These are phyloP conservation scores for Stictonetta naevosa DNA, from an alignment of 2,113 vertebrate genomes.

Conservation along the genomic window DNA sequence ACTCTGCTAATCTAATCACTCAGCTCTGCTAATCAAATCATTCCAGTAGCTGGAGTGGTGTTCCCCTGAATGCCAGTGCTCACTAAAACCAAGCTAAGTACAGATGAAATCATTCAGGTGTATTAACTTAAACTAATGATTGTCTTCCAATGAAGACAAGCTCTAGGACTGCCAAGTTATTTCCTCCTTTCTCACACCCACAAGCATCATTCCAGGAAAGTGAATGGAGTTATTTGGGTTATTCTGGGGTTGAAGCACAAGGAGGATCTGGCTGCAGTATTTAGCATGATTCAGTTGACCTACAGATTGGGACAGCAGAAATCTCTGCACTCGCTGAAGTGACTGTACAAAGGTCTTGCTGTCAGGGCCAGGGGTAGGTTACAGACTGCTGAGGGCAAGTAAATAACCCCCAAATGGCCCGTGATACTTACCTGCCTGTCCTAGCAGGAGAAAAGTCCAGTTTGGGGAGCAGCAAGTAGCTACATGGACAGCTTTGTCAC, in stretches of 20 bases:
- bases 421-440: not conserved
- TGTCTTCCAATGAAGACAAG: not conserved
- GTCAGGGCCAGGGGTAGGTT: not conserved
- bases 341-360: not conserved
- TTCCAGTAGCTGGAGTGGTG: slow-evolving; percentile 10
- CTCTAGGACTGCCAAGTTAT: not conserved
- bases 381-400: not conserved
- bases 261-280: not conserved
- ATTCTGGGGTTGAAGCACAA: not conserved
- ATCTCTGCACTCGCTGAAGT: not conserved
- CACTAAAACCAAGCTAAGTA: not conserved
- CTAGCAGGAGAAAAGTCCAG: not conserved
- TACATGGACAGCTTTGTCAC: not conserved
- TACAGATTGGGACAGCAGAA: not conserved
- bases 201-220: not conserved
- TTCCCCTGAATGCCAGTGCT: not conserved
- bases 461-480: not conserved
- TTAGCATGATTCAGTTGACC: not conserved
- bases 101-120: slow-evolving; percentile 11
- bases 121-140: slow-evolving; percentile 33
- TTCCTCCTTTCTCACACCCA: not conserved
- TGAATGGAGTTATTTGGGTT: not conserved
- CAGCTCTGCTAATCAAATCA: slow-evolving; percentile 52
- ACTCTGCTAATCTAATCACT: slow-evolving; percentile 55
- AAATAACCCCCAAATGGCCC: not conserved